These are phyloP conservation scores for Mesoclemmys tuberculata DNA, from an alignment of 2,113 vertebrate genomes.

Conservation along the genomic window DNA sequence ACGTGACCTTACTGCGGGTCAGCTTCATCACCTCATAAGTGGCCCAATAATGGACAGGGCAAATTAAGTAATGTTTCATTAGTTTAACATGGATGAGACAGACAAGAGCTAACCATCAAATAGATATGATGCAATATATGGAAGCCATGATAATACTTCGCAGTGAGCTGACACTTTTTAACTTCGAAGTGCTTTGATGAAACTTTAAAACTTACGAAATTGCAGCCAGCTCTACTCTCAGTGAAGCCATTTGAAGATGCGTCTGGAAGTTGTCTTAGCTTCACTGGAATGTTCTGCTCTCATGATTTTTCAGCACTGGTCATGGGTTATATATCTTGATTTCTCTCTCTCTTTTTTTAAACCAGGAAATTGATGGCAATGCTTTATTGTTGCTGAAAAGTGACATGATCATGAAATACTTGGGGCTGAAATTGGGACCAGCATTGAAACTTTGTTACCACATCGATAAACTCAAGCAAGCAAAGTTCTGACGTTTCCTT, in stretches of 20 bases:
- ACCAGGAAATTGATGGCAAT: constrained; percentile 95
- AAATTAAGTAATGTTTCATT: constrained; percentile 53
- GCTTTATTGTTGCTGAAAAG: constrained; percentile 94
- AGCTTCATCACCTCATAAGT: constrained; percentile 59
- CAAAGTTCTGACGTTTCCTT: constrained; percentile 83
- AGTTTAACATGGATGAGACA: constrained; percentile 31
- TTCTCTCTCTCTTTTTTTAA: constrained; percentile 37
- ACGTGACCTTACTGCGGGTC: constrained; percentile 60
- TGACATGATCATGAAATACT: constrained; percentile 98
- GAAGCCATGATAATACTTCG: neutral
- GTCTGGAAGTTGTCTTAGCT: neutral
- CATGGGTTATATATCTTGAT: neutral
- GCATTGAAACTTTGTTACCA: constrained; percentile 97
- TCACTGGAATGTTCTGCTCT: neutral
- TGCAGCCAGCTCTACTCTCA: neutral
- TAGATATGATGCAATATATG: neutral
- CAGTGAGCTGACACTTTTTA: neutral
- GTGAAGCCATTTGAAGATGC: neutral
- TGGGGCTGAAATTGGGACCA: constrained; percentile 96
- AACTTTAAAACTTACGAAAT: constrained; percentile 2
- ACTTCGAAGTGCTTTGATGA: neutral
- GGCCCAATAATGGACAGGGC: constrained; percentile 58
- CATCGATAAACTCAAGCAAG: constrained; percentile 95
- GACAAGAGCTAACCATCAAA: neutral
- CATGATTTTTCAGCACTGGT: neutral